Percentiles rank a stretch among this genome's conserved stretches.
Evolutionary conservation across 1,140 invertebrate species (phyloP).

Genomic region (Conus betulinus): DNA sequence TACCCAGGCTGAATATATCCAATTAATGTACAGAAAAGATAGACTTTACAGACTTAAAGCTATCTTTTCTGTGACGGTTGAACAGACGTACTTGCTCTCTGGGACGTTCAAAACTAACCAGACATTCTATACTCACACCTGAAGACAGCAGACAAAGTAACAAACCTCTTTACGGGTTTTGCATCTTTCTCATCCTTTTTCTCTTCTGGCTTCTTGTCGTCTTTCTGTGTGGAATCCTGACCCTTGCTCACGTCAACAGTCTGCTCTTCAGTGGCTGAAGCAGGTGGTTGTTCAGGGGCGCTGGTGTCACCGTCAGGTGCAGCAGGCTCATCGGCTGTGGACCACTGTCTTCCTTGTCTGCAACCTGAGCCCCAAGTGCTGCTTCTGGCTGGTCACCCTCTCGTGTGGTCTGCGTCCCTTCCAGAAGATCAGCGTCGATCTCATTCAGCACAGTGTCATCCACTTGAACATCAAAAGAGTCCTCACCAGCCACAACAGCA

Average conservation of each 20-base stretch:
- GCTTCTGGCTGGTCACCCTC: slow-evolving; percentile 25
- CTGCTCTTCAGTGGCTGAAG: slow-evolving; percentile 24
- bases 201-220: slow-evolving; percentile 55
- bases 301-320: not conserved
- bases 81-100: not conserved
- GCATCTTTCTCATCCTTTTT: slow-evolving; percentile 63
- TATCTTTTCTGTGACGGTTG: slow-evolving; percentile 28
- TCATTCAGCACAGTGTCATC: slow-evolving; percentile 73
- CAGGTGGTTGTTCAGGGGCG: not conserved
- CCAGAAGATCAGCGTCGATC: slow-evolving; percentile 68
- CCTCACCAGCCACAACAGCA: slow-evolving; percentile 48
- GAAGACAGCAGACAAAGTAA: slow-evolving; percentile 56
- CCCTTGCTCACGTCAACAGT: slow-evolving; percentile 34
- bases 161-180: slow-evolving; percentile 71
- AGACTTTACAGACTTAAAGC: slow-evolving; percentile 29
- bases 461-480: slow-evolving; percentile 71
- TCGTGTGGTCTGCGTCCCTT: slow-evolving; percentile 32
- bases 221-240: slow-evolving; percentile 43
- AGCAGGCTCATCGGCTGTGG: slow-evolving; percentile 35
- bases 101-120: not conserved
- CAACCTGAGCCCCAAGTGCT: slow-evolving; percentile 9
- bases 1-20: not conserved
- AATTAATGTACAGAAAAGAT: slow-evolving; percentile 16
- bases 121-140: slow-evolving; percentile 21
- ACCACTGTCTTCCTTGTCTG: slow-evolving; percentile 26